Evolutionary conservation across 1,140 invertebrate genomes (phyloP).

Genomic region (Aphidius gifuensis): DNA sequence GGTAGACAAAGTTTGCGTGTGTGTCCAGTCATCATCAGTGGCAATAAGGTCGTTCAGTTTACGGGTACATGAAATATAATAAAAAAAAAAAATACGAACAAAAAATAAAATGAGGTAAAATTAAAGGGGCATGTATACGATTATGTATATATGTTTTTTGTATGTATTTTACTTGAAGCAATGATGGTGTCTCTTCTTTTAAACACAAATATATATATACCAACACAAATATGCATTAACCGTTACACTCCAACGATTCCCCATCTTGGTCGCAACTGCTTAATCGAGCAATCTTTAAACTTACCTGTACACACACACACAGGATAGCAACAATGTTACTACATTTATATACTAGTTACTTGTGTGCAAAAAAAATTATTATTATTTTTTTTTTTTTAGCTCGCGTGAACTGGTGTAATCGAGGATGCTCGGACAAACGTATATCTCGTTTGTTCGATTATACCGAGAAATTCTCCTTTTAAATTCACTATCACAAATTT

Average conservation of each 20-base stretch:
- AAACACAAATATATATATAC: slow-evolving; percentile 7
- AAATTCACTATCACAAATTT: background rate
- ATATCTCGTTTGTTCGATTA: slow-evolving; percentile 16
- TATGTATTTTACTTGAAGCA: slow-evolving; percentile 9
- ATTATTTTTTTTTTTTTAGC: slow-evolving; percentile 19
- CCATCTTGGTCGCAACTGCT: slow-evolving; percentile 31
- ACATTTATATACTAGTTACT: too few relatives aligned
- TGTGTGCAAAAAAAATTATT: too few relatives aligned
- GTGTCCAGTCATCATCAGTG: too few relatives aligned
- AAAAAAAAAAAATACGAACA: too few relatives aligned
- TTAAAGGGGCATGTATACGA: too few relatives aligned
- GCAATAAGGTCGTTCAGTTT: too few relatives aligned
- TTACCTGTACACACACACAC: slow-evolving; percentile 19
- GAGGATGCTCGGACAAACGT: slow-evolving; percentile 21
- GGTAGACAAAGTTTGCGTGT: too few relatives aligned
- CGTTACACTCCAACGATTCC: slow-evolving; percentile 36
- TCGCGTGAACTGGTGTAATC: slow-evolving; percentile 32
- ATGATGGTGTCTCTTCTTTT: slow-evolving; percentile 9
- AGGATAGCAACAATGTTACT: background rate
- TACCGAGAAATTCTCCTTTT: background rate
- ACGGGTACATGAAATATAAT: too few relatives aligned
- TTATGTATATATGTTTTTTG: too few relatives aligned
- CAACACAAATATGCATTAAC: slow-evolving; percentile 22
- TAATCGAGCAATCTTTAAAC: slow-evolving; percentile 37
- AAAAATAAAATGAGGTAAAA: too few relatives aligned